phyloP scores from a whole-genome alignment of 2,113 vertebrate genomes.

The Scophthalmus maximus region DNA sequence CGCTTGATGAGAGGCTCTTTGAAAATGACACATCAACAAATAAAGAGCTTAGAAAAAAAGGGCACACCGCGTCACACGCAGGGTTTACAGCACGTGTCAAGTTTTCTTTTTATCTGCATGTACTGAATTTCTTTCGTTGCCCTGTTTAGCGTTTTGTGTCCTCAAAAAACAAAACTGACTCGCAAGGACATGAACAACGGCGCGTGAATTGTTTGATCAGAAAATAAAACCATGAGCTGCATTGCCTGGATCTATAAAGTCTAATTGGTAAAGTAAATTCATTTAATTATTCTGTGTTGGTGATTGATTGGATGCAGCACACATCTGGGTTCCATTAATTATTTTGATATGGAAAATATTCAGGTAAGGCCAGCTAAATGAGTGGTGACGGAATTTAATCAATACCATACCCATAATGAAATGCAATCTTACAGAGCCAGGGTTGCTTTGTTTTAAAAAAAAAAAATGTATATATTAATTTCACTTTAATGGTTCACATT shows the following conservation, averaged over 20 bases:
- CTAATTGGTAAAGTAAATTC: constrained; percentile 50
- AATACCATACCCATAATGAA: constrained; percentile 77
- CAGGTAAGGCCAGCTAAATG: constrained; percentile 72
- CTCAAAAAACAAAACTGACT: constrained; percentile 7
- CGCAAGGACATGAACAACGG: too few species aligned
- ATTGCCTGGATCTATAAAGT: constrained; percentile 6
- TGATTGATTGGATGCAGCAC: constrained; percentile 57
- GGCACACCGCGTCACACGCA: constrained; percentile 2
- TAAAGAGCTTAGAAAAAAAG: constrained; percentile 24
- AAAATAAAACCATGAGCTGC: not conserved
- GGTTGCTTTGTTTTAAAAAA: constrained; percentile 72
- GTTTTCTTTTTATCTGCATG: not conserved
- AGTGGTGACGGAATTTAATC: constrained; percentile 80
- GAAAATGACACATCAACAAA: constrained; percentile 47
- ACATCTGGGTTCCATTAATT: constrained; percentile 70
- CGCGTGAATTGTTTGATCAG: not conserved
- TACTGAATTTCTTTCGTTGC: not conserved
- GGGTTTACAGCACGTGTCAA: not conserved
- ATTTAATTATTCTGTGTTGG: constrained; percentile 54
- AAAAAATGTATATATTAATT: constrained; percentile 78
- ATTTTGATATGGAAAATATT: constrained; percentile 64
- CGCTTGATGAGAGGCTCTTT: constrained; percentile 40
- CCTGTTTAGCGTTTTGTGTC: too few species aligned
- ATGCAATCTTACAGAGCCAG: constrained; percentile 71
- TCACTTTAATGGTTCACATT: constrained; percentile 80